These are phyloP conservation scores for Zhengitettix transpicula DNA, from an alignment of 2,888 invertebrate species.

Conservation along the genomic window DNA sequence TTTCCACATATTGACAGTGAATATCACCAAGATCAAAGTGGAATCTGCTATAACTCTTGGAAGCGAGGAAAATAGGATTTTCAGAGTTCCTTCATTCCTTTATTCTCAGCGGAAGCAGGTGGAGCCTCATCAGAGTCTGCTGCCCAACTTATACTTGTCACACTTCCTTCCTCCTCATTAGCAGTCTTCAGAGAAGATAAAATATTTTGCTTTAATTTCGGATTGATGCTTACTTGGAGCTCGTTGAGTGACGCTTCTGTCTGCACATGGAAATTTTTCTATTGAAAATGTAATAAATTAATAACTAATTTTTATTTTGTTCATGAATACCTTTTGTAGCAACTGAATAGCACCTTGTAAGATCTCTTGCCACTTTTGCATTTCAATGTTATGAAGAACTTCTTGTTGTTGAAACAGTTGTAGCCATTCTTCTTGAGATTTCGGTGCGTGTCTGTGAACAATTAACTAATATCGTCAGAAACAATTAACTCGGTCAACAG, in stretches of 20 bases:
- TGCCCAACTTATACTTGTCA: no score
- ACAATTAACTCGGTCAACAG: no score
- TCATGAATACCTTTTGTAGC: slow-evolving; percentile 44
- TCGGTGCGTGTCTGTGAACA: slow-evolving; percentile 43
- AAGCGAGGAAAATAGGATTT: no score
- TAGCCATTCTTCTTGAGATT: slow-evolving; percentile 68
- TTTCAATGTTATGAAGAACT: slow-evolving; percentile 59
- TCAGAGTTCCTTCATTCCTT: no score
- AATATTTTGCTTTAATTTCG: slow-evolving; percentile 34
- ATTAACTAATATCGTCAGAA: neutral
- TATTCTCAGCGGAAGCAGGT: no score
- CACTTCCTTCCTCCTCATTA: no score
- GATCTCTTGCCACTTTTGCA: slow-evolving; percentile 66
- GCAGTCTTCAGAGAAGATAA: slow-evolving; percentile 27
- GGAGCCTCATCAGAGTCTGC: no score
- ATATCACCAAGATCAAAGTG: no score
- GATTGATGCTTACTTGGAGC: slow-evolving; percentile 45
- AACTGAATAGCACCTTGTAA: slow-evolving; percentile 53
- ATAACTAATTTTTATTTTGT: neutral
- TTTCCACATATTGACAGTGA: no score
- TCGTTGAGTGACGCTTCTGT: slow-evolving; percentile 63
- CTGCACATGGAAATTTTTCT: slow-evolving; percentile 24
- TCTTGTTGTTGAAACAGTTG: slow-evolving; percentile 64
- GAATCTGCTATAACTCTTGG: no score
- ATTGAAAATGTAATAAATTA: slow-evolving; percentile 20